Base-by-base conservation (phyloP, 2,888 invertebrate species). In the Smittia aterrima region DNA sequence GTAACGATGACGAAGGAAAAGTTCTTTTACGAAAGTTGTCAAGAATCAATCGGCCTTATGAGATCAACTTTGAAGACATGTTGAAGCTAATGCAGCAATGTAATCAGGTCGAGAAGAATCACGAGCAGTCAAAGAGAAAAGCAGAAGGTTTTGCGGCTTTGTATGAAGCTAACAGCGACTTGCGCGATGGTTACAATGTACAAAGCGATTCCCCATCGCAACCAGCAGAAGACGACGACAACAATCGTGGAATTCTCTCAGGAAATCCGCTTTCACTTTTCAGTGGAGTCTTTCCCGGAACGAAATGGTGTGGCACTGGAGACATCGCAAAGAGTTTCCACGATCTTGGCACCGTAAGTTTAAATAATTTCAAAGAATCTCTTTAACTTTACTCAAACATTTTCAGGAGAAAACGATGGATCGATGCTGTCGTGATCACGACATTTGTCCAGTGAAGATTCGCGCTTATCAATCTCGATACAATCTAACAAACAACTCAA, bases 291-390 rank as follows among this genome's bases (percentile, higher is more conserved):
- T 86, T 93, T 80, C 93, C 93, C 83, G 93, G 94, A 76, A 95
- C 94, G 47, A 94, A 94, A 82, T 95, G 94, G 94, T 96, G 96
- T 80, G 96, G 96, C 18, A 90, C 92, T 0, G 95, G 95, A 9
- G 95, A 95, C 82, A 89, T 93, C 77, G 95, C 96, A 0, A 84
- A 87, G 20, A 87, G 90, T 79, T 95, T 93, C 83, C 90, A 90
- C 81, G 95, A 96, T 83, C 85, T 96, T 76, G 96, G 96, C 53
- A 85, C 87, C 0, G 91, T 40, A 32, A 90, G 79, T 64, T 58
- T 13, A 64, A 27, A 64, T 64, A 9, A 27, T 27, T 16, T 9
- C 13, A 58, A 58, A 58, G 7, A 47, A 4, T 16, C 11, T 11
- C 22, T 58, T 18, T 58, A n/a, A 18, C 18, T 58, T 58, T 58